These are phyloP conservation scores for Microctonus brassicae DNA, from an alignment of 2,888 invertebrate species.

Conservation along the genomic window DNA sequence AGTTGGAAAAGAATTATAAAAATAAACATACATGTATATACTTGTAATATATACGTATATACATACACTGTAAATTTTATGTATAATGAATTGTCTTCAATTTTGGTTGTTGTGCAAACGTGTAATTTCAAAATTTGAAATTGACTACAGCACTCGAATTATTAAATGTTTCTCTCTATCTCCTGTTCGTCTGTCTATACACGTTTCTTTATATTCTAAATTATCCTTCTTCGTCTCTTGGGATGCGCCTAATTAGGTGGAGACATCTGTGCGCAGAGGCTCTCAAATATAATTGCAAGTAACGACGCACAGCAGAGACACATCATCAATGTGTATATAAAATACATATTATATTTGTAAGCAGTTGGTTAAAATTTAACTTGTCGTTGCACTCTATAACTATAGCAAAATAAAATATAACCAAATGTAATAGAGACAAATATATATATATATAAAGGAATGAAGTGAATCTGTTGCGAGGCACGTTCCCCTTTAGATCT, in stretches of 20 bases:
- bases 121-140: conserved; percentile 57
- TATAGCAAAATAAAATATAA: background rate
- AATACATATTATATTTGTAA: background rate
- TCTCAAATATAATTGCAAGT: conserved; percentile 43
- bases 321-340: no score
- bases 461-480: conserved; percentile 27
- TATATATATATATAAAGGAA: no score
- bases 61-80: background rate
- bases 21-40: background rate
- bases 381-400: background rate
- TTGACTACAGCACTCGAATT: conserved; percentile 24
- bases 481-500: conserved; percentile 57
- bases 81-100: conserved; percentile 64
- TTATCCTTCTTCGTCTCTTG: background rate
- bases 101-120: conserved; percentile 63
- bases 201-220: background rate
- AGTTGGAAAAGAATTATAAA: background rate
- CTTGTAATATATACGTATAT: background rate
- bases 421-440: background rate
- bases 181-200: conserved; percentile 40
- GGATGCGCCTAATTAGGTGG: conserved; percentile 61
- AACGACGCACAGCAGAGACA: background rate
- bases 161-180: background rate
- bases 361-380: background rate
- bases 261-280: conserved; percentile 64